Percentiles rank a stretch among this genome's conserved stretches.
phyloP scores from a whole-genome alignment of 2,888 invertebrate genomes.

The Uropetala carovei region DNA sequence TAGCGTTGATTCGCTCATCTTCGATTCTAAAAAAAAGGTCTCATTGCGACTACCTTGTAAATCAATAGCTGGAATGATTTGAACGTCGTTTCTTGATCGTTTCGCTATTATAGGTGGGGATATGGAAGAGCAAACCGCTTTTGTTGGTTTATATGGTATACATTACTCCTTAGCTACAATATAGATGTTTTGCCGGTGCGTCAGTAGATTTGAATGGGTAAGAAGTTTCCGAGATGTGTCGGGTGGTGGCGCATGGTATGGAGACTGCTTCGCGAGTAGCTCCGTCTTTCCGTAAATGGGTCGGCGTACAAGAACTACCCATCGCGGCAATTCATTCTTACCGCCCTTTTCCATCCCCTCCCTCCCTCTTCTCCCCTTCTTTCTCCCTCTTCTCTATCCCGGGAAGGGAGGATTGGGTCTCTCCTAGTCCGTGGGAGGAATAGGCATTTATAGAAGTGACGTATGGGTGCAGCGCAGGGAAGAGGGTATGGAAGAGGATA shows the following conservation, averaged over 20 bases:
- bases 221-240: neutral
- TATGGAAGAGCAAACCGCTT: no score
- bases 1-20: no score
- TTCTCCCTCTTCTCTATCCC: neutral
- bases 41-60: no score
- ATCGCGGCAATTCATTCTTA: neutral
- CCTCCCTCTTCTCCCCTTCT: neutral
- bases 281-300: constrained; percentile 21
- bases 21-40: no score
- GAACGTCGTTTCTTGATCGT: no score
- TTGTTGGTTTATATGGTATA: no score
- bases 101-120: no score
- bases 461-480: neutral
- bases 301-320: neutral
- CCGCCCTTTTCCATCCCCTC: neutral
- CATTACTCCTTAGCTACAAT: no score
- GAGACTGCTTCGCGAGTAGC: neutral
- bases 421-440: constrained; percentile 17
- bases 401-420: neutral
- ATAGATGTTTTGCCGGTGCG: no score
- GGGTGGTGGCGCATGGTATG: neutral
- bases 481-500: neutral
- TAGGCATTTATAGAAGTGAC: constrained; percentile 32
- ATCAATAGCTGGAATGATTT: no score
- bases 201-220: neutral